Percentiles rank a stretch among this genome's conserved stretches.
These are phyloP conservation scores for Euproctis similis DNA, from an alignment of 2,888 invertebrate species.

Conservation along the genomic window DNA sequence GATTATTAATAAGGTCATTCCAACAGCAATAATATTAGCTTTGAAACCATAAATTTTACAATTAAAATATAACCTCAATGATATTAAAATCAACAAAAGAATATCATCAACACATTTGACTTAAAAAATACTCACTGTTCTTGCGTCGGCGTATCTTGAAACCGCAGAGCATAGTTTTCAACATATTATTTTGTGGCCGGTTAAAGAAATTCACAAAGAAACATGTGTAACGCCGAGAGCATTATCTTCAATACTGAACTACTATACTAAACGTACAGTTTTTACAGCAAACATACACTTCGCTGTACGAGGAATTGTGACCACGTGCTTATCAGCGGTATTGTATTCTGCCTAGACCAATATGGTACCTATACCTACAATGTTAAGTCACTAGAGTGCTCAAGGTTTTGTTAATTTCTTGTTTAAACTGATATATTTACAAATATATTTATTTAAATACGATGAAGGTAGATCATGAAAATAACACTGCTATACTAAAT, in stretches of 20 bases:
- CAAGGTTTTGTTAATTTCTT: slow-evolving; percentile 21
- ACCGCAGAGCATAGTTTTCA: slow-evolving; percentile 44
- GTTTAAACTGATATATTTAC: slow-evolving; percentile 14
- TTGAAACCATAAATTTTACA: too few relatives aligned
- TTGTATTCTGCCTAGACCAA: slow-evolving; percentile 28
- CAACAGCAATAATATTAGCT: too few relatives aligned
- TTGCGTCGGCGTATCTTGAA: slow-evolving; percentile 43
- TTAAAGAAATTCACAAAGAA: slow-evolving; percentile 31
- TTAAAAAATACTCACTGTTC: slow-evolving; percentile 42
- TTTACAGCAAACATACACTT: slow-evolving; percentile 42
- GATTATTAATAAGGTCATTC: too few relatives aligned
- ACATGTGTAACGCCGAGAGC: slow-evolving; percentile 51
- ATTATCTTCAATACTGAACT: slow-evolving; percentile 60
- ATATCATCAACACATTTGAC: too few relatives aligned
- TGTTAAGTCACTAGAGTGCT: slow-evolving; percentile 19
- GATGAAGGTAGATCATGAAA: too few relatives aligned
- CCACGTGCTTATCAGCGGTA: slow-evolving; percentile 64
- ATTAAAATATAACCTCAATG: too few relatives aligned
- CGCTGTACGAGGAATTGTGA: slow-evolving; percentile 27
- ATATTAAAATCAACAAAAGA: too few relatives aligned
- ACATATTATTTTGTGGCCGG: slow-evolving; percentile 17
- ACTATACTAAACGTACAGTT: slow-evolving; percentile 44
- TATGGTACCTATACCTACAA: slow-evolving; percentile 14
- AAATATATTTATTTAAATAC: too few relatives aligned
- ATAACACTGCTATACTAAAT: too few relatives aligned